phyloP scores from a whole-genome alignment of 2,888 invertebrate genomes.

The Epiblema foenella region DNA sequence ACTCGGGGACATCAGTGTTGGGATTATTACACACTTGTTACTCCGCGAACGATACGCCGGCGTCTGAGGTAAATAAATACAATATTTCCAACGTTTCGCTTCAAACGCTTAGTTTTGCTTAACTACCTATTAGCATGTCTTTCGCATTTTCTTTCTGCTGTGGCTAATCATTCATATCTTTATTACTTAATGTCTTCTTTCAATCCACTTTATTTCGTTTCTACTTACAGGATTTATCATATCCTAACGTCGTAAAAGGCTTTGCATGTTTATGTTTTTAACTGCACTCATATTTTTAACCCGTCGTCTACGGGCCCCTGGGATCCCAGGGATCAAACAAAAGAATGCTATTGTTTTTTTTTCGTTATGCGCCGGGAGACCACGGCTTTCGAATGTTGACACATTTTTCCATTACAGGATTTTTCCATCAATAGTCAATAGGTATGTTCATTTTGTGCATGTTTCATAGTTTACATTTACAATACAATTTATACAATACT shows the following conservation, averaged over 20 bases:
- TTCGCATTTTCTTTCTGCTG: conserved; percentile 46
- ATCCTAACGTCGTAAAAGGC: not conserved
- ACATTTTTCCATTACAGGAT: not conserved
- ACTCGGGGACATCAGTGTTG: conserved; percentile 52
- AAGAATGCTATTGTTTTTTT: no score
- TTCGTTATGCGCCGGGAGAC: no score
- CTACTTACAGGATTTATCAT: not conserved
- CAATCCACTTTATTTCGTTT: not conserved
- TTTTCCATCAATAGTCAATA: not conserved
- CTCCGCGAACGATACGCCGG: conserved; percentile 54
- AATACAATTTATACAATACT: no score
- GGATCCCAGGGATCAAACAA: no score
- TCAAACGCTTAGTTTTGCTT: conserved; percentile 10
- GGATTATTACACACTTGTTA: conserved; percentile 54
- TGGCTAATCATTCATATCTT: conserved; percentile 43
- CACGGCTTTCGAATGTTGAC: no score
- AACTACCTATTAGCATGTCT: conserved; percentile 11
- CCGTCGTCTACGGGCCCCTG: no score
- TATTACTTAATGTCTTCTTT: conserved; percentile 39
- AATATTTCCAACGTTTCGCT: conserved; percentile 10
- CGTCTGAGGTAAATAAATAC: conserved; percentile 42
- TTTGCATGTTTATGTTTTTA: conserved; percentile 20
- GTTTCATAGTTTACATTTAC: not conserved
- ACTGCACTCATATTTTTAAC: no score
- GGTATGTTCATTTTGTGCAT: not conserved